Percentiles rank a stretch among this genome's conserved stretches.
These are phyloP conservation scores for Acronicta alni DNA, from an alignment of 2,888 invertebrate species.

Conservation along the genomic window DNA sequence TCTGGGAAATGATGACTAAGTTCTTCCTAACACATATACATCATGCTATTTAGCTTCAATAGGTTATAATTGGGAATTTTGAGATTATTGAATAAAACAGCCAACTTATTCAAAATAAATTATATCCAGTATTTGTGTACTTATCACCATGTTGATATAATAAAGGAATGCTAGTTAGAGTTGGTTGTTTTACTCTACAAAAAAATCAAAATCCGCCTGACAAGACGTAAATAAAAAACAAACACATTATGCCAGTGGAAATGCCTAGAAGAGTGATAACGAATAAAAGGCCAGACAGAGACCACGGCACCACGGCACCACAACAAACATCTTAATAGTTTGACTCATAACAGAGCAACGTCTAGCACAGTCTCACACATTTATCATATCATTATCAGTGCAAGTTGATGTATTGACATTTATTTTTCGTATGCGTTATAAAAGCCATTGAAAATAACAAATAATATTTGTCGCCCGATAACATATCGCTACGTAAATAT, in stretches of 20 bases:
- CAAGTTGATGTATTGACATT: slow-evolving; percentile 20
- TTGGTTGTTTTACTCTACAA: slow-evolving; percentile 42
- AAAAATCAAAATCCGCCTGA: slow-evolving; percentile 62
- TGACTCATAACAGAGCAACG: slow-evolving; percentile 39
- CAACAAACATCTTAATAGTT: slow-evolving; percentile 47
- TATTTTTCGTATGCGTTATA: slow-evolving; percentile 17
- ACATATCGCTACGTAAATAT: slow-evolving; percentile 32
- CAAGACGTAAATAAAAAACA: slow-evolving; percentile 64
- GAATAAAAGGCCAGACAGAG: slow-evolving; percentile 69
- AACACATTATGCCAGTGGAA: slow-evolving; percentile 74
- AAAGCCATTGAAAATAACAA: slow-evolving; percentile 32
- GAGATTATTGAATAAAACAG: slow-evolving; percentile 47
- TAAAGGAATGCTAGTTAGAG: slow-evolving; percentile 8
- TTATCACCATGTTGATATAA: not conserved
- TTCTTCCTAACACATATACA: slow-evolving; percentile 79
- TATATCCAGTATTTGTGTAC: not conserved
- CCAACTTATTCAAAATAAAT: slow-evolving; percentile 4
- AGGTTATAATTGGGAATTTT: slow-evolving; percentile 46
- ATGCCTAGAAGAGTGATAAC: slow-evolving; percentile 78
- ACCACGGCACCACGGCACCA: slow-evolving; percentile 69
- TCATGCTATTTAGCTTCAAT: slow-evolving; percentile 77
- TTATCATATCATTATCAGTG: slow-evolving; percentile 28
- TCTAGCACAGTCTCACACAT: slow-evolving; percentile 14
- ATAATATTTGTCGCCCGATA: slow-evolving; percentile 34
- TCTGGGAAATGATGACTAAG: slow-evolving; percentile 53